Evolutionary conservation across 2,113 vertebrate species (phyloP).

Genomic region (Epinephelus cyanopodus): DNA sequence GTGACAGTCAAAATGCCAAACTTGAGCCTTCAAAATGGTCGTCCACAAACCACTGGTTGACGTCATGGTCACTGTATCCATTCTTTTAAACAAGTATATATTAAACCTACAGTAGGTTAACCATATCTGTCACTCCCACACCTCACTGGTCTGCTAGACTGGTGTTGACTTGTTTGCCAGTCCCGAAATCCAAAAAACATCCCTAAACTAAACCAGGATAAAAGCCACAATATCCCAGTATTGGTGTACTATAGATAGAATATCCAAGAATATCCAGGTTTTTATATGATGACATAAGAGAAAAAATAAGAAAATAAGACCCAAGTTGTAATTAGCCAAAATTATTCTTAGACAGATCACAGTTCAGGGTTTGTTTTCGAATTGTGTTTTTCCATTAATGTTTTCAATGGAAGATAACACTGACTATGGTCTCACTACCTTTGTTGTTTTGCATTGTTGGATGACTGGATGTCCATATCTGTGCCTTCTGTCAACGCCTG

Average conservation of each 20-base stretch:
- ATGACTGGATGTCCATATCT: neutral
- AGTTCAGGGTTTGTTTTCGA: constrained; percentile 1
- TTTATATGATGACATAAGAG: neutral
- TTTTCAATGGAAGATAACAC: neutral
- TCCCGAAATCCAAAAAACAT: neutral
- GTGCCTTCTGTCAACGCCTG: neutral
- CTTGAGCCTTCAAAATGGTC: no score
- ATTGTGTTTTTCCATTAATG: neutral
- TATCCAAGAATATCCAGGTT: neutral
- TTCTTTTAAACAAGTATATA: no score
- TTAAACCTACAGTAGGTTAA: neutral
- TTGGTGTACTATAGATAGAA: neutral
- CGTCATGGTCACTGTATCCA: no score
- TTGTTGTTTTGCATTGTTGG: neutral
- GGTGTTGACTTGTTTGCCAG: neutral
- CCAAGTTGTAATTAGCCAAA: neutral
- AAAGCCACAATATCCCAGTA: neutral
- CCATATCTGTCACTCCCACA: neutral
- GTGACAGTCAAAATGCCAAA: no score
- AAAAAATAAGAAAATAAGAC: constrained; percentile 21
- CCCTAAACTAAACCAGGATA: neutral
- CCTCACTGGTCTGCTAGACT: no score
- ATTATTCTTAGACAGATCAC: neutral
- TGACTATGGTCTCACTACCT: neutral
- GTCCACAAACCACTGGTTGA: no score